These are phyloP conservation scores for Harpalus rubripes DNA, from an alignment of 2,888 invertebrate genomes.

Conservation along the genomic window DNA sequence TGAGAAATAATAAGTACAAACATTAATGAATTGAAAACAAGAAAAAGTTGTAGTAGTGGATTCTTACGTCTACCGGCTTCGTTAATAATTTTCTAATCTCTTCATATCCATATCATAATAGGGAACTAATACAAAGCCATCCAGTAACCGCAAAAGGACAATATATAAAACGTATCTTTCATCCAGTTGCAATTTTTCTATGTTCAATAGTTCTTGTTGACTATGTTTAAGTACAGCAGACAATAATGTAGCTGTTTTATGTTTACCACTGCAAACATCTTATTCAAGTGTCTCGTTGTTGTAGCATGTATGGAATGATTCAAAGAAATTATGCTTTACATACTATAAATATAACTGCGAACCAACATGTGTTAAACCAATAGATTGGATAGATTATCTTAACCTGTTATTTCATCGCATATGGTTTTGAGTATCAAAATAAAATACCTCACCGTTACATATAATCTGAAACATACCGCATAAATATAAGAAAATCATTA, in stretches of 20 bases:
- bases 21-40: no score
- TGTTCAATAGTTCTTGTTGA: not conserved
- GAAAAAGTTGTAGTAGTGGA: no score
- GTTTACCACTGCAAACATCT: conserved; percentile 29
- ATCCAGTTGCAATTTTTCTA: not conserved
- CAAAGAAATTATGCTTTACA: conserved; percentile 44
- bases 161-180: not conserved
- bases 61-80: no score
- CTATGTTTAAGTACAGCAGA: conserved; percentile 31
- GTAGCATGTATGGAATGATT: conserved; percentile 30
- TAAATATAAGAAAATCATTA: conserved; percentile 4
- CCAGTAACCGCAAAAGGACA: not conserved
- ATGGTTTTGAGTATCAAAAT: conserved; percentile 35
- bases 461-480: not conserved
- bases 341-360: conserved; percentile 41
- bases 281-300: conserved; percentile 44
- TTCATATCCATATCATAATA: not conserved
- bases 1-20: no score
- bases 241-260: conserved; percentile 43
- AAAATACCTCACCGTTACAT: conserved; percentile 10
- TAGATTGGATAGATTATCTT: conserved; percentile 38
- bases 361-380: conserved; percentile 37
- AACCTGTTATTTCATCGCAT: conserved; percentile 42
- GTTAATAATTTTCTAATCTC: not conserved
- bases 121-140: not conserved